Base-by-base conservation (phyloP, 2,797 vertebrate genomes). In the Gobionotothen gibberifrons region DNA sequence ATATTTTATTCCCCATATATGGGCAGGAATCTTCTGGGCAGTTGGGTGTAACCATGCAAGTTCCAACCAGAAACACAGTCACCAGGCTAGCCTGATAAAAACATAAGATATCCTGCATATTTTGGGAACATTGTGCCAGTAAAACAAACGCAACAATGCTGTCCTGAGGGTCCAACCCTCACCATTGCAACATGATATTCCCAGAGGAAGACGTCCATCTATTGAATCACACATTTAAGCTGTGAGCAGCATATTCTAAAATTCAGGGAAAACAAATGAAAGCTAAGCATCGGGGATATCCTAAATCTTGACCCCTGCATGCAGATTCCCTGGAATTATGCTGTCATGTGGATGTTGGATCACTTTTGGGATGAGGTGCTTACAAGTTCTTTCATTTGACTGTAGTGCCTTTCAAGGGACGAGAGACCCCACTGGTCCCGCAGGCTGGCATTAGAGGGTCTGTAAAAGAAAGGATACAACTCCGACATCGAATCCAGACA, bases 401-500 rank as follows among this genome's bases (percentile, higher is more conserved):
- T 78, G 89, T 94, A 96, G 70, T 92, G 83, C 8, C 78, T 75
- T 82, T 96, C 90, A 0, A 84, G 79, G 5, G 90, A 82, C 1
- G 89, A 93, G 0, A 93, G 92, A 13, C 92, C 92, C 96, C 96
- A 95, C 13, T 94, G 92, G 6, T 93, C 89, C 52, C 82, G 87
- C 10, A 96, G 86, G 48, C 83, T 92, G 89, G 91, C 87, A 36
- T 83, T 68, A 55, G 87, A 68, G 1, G 96, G 96, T 58, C 95
- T 94, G 90, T 95, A 89, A 93, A 97, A 98, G 93, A 97, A 98
- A 1, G 95, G 97, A 87, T 96, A 98, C 93, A 93, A 93, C 81
- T 95, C 93, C 44, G 92, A 92, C 85, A 95, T 94, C 0, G 84
- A 87, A 74, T 97, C 94, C 93, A 97, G 84, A 13, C 95, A 93